Base-by-base conservation (phyloP, 2,888 invertebrate genomes). In the Odontothrips loti region DNA sequence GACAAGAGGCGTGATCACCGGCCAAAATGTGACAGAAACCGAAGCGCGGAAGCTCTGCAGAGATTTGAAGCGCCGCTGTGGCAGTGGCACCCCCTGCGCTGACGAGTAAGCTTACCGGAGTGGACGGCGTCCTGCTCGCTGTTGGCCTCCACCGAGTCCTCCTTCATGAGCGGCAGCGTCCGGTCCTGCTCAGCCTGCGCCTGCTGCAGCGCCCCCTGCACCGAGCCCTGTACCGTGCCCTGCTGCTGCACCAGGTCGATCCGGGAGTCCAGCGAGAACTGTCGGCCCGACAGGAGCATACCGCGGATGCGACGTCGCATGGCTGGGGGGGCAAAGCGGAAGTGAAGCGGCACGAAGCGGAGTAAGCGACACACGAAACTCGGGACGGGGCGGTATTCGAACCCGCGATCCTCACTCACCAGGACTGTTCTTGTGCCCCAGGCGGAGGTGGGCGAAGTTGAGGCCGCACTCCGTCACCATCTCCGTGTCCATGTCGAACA, bases 251-350 rank as follows among this genome's bases (percentile, higher is more conserved):
- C 96, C 86, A 97, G 91, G 86, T 96, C 96, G 92, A 96, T 93
- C 85, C 95, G 93, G 0, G 96, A 96, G 88, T 97, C 97, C 84
- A 97, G 89, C 0, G 96, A 96, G 87, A 94, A 96, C 87, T 96
- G 96, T 87, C 96, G 96, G 63, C 96, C 96, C 1, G 95, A 93
- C 93, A 95, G 95, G 85, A 96, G 90, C 86, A 96, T 96, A 12
- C 96, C 96, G 47, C 93, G 91, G 84, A 96, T 94, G 79, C 96
- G 91, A 27, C 96, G 91, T 48, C 96, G 90, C 92, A 96, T 95
- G 80, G 95, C 95, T 91, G 88, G 85, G 23, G 68, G 20, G 80
- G 17, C 79, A 10, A 12, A 79, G 34, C 15, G 47, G n/a, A 17
- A n/a, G n/a, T n/a, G 47, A 79, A 12, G n/a, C n/a, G 34, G 0